phyloP scores from a whole-genome alignment of 2,113 vertebrate genomes.

The Nyctibius bracteatus region DNA sequence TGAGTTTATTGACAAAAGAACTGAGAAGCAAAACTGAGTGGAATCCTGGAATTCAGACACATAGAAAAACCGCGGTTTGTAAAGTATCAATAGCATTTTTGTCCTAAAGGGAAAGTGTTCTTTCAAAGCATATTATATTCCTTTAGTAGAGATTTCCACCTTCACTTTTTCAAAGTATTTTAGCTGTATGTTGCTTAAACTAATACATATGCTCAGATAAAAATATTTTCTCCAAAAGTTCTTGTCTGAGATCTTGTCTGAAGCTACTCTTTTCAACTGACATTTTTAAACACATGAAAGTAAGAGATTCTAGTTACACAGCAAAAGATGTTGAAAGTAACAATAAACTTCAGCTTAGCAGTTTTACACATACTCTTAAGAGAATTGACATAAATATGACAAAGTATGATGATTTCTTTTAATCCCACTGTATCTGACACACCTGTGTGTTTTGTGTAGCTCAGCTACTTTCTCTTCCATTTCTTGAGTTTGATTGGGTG shows the following conservation, averaged over 20 bases:
- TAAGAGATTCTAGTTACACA: background rate
- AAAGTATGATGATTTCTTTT: background rate
- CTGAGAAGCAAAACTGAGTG: background rate
- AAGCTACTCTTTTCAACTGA: background rate
- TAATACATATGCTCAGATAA: background rate
- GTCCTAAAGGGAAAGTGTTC: background rate
- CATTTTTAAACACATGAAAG: background rate
- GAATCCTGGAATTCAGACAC: background rate
- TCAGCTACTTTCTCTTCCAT: slow-evolving; percentile 97
- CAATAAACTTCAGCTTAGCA: background rate
- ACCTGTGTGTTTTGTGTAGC: slow-evolving; percentile 94
- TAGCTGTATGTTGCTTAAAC: background rate
- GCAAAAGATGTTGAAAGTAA: background rate
- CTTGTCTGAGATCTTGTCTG: background rate
- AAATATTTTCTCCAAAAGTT: background rate
- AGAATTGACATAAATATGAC: background rate
- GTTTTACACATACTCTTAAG: background rate
- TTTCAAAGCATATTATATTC: background rate
- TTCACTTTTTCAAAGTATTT: background rate
- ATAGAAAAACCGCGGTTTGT: background rate
- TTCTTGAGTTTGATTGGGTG: slow-evolving; percentile 90
- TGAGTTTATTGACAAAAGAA: slow-evolving; percentile 9
- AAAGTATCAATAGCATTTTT: background rate
- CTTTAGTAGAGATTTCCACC: background rate
- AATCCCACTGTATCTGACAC: background rate